Evolutionary conservation across 1,140 invertebrate species (phyloP), one percentile per base, ranked within the genome.

Genomic region (Dinothrombium tinctorium): DNA sequence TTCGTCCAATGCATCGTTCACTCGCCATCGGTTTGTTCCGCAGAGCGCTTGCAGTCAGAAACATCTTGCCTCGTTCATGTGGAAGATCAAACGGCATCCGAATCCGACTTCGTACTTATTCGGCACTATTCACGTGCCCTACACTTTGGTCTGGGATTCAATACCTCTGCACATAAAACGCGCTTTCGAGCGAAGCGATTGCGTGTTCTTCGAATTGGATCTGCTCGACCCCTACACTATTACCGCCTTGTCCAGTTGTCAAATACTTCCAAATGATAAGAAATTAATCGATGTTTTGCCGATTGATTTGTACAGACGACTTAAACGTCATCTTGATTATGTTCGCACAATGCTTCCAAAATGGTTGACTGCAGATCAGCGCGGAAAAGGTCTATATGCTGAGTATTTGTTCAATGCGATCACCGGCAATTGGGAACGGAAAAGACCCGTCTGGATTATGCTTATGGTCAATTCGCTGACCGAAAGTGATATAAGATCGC

Each of bases 101-200:
- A 35, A 17, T 35, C 19, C 19, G 22, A 17, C 33, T 19, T 8
- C 33, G 4, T 35, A 35, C 15, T 15, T 35, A 6, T 35, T 68
- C 50, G 67, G 67, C 19, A 68, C 67, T 24, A 68, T 69, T 44
- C 67, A 69, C 53, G 67, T 69, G 21, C 66, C 67, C 1, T 69
- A 68, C 50, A 64, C 62, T 1, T 53, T 58, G 39, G 67, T 69
- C 7, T 69, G 67, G 66, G 56, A 65, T 44, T 60, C 54, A 48
- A 63, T 69, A 37, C 63, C 66, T 15, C 49, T 58, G 36, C 64
- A 63, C 44, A 59, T 58, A 42, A 68, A 67, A 49, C 39, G 54
- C 25, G 66, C 66, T 15, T 68, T 69, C 50, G 47, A 53, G 17
- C 49, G 56, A 28, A 51, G 60, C 9, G 59, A 65, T 41, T 57